These are phyloP conservation scores for Ichneumon xanthorius DNA, from an alignment of 2,888 invertebrate genomes.

Conservation along the genomic window DNA sequence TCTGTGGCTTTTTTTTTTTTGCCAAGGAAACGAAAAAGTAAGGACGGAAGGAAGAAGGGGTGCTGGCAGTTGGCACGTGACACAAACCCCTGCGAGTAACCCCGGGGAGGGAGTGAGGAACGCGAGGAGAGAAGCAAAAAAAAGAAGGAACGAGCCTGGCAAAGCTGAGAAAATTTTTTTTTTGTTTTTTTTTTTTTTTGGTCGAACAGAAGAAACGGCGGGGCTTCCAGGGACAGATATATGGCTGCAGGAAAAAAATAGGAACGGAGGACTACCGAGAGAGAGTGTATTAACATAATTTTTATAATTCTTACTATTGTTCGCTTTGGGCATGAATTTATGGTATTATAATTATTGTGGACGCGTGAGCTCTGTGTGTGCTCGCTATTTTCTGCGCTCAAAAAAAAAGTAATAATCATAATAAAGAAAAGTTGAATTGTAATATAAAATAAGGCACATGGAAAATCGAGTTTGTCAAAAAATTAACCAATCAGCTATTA, in stretches of 20 bases:
- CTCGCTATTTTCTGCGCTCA: neutral
- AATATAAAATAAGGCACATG: neutral
- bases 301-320: slow-evolving; percentile 35
- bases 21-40: slow-evolving; percentile 16
- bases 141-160: slow-evolving; percentile 42
- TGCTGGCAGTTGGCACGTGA: slow-evolving; percentile 67
- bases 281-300: slow-evolving; percentile 38
- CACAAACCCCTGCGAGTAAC: slow-evolving; percentile 38
- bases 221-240: slow-evolving; percentile 35
- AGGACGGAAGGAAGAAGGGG: slow-evolving; percentile 30
- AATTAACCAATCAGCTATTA: too few relatives aligned
- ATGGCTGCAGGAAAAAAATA: slow-evolving; percentile 19
- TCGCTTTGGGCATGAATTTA: slow-evolving; percentile 32
- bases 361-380: neutral
- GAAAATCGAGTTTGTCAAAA: neutral
- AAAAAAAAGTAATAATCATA: neutral
- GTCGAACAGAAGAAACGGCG: slow-evolving; percentile 47
- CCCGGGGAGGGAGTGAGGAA: slow-evolving; percentile 35
- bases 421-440: neutral
- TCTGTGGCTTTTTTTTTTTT: slow-evolving; percentile 53
- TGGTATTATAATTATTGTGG: slow-evolving; percentile 27
- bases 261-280: neutral
- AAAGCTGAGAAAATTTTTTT: slow-evolving; percentile 33
- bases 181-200: slow-evolving; percentile 25
- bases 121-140: slow-evolving; percentile 50